A percentile compares a stretch with the other conserved stretches of the same genome.
phyloP scores from a whole-genome alignment of 2,113 vertebrate genomes.

The Acinonyx jubatus region DNA sequence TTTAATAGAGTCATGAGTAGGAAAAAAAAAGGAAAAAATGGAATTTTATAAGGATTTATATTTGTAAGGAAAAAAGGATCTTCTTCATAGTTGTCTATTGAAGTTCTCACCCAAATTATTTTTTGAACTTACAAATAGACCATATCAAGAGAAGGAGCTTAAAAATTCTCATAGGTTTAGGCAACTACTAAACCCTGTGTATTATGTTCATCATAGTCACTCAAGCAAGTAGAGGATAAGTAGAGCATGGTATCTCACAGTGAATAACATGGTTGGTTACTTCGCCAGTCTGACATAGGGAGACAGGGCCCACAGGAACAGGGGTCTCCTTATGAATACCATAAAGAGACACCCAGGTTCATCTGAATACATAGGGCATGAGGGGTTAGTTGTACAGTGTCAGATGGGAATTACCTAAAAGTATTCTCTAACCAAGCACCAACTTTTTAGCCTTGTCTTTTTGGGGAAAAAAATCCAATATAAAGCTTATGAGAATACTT shows the following conservation, averaged over 20 bases:
- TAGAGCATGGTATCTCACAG: constrained; percentile 61
- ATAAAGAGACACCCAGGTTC: not conserved
- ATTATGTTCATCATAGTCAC: constrained; percentile 33
- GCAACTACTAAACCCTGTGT: not conserved
- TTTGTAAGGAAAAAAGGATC: constrained; percentile 22
- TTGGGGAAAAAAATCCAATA: not conserved
- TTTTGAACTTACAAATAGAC: constrained; percentile 21
- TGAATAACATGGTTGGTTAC: constrained; percentile 42
- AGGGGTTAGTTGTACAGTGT: not conserved
- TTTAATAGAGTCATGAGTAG: constrained; percentile 57
- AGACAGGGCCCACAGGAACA: not conserved
- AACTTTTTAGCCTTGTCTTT: not conserved
- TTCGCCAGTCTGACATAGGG: constrained; percentile 24
- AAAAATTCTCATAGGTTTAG: constrained; percentile 38
- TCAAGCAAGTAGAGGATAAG: constrained; percentile 69
- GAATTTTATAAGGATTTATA: constrained; percentile 56
- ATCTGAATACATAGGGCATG: not conserved
- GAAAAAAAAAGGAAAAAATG: not conserved
- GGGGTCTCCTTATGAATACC: not conserved
- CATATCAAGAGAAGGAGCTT: constrained; percentile 38
- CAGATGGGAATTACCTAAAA: not conserved
- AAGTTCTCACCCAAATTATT: not conserved
- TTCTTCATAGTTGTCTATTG: constrained; percentile 43
- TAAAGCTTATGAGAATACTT: not conserved
- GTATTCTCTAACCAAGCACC: not conserved